Conservation (phyloP, 2,797 vertebrate genomes). For the Etheostoma nigrum region DNA sequence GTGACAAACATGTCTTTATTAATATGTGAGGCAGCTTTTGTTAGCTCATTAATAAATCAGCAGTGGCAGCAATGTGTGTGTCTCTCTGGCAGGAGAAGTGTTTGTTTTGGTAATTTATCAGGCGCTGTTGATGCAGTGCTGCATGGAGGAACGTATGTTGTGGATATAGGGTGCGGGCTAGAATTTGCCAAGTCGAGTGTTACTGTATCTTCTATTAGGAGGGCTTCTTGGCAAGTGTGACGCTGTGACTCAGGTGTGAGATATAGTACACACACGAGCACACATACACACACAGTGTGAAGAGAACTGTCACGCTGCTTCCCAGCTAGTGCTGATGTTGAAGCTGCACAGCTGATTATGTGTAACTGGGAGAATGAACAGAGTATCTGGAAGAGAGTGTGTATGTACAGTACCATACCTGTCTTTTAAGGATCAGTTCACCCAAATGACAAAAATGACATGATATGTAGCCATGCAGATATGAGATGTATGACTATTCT, state of each 20-base stretch:
- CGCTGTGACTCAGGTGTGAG: slow-evolving; percentile 27
- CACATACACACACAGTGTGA: background rate
- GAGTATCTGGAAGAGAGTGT: background rate
- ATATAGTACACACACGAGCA: background rate
- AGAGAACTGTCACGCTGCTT: slow-evolving; percentile 25
- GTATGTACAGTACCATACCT: background rate
- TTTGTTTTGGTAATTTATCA: slow-evolving; percentile 41
- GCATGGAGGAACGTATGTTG: slow-evolving; percentile 18
- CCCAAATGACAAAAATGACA: background rate
- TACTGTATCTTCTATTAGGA: slow-evolving; percentile 14
- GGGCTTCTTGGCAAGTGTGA: slow-evolving; percentile 31
- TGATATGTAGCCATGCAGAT: background rate
- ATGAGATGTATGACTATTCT: no score
- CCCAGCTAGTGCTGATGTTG: background rate
- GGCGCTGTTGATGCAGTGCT: slow-evolving; percentile 35
- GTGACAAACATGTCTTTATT: slow-evolving; percentile 28
- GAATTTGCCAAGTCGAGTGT: slow-evolving; percentile 30
- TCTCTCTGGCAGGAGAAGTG: slow-evolving; percentile 36
- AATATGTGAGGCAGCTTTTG: slow-evolving; percentile 27
- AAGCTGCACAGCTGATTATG: slow-evolving; percentile 4
- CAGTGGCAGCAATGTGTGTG: background rate
- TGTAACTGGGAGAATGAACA: slow-evolving; percentile 1
- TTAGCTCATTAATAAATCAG: slow-evolving; percentile 13
- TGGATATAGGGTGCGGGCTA: slow-evolving; percentile 2
- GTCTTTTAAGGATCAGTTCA: background rate